Conservation (phyloP, 2,888 invertebrate genomes). For the Phytoseiulus persimilis region DNA sequence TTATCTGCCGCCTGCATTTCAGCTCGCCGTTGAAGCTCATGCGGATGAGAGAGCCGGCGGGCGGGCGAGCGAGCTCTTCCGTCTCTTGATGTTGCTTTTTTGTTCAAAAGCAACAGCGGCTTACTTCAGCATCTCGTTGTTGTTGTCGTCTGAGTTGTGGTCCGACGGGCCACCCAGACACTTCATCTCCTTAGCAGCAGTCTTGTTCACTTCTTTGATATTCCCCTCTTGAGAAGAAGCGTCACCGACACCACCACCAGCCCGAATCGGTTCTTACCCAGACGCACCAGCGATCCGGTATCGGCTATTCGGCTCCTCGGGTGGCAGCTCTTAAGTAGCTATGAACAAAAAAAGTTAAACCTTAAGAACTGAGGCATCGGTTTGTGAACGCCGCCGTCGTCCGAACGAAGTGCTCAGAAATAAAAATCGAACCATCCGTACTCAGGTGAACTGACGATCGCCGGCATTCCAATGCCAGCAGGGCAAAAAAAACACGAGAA, state of each 20-base stretch:
- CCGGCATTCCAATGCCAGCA: not conserved
- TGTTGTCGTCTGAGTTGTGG: not conserved
- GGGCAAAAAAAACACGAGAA: not conserved
- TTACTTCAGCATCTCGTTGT: not conserved
- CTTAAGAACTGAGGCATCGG: not conserved
- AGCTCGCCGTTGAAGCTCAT: not conserved
- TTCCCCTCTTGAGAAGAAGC: not conserved
- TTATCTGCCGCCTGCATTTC: not conserved
- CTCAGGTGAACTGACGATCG: not conserved
- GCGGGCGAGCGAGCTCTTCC: not conserved
- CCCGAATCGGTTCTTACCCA: not conserved
- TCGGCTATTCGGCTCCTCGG: not conserved
- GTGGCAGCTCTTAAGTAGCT: conserved; percentile 5
- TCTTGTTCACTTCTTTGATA: conserved; percentile 5
- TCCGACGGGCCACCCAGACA: not conserved
- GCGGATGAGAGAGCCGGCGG: not conserved
- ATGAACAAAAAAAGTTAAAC: conserved; percentile 5
- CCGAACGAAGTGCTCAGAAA: not conserved
- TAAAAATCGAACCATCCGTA: not conserved
- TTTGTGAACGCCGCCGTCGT: not conserved
- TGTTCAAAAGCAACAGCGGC: not conserved
- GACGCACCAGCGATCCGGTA: not conserved
- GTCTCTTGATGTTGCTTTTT: not conserved
- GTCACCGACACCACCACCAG: not conserved
- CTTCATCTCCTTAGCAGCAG: not conserved